Evolutionary conservation across 2,797 vertebrate species (phyloP).

Genomic region (Cephalopachus bancanus): DNA sequence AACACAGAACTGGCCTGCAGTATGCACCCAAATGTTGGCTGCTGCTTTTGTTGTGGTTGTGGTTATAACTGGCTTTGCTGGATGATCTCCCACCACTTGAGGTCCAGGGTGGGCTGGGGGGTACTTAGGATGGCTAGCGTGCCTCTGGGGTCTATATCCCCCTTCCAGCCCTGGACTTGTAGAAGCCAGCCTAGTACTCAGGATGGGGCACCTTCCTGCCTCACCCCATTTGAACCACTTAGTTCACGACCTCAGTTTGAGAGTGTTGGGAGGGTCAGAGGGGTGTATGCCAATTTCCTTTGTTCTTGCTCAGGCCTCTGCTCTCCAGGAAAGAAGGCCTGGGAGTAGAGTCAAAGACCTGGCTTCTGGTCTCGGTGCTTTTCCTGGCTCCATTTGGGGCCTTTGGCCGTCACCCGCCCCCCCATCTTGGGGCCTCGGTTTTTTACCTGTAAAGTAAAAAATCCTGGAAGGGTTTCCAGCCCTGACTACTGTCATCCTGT

Average conservation of each 20-base stretch:
- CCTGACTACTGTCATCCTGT: not conserved
- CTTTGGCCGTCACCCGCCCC: not conserved
- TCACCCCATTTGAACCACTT: not conserved
- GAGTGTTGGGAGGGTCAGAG: not conserved
- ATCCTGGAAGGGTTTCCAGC: not conserved
- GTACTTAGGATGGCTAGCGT: not conserved
- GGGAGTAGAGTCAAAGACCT: not conserved
- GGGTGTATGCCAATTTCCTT: not conserved
- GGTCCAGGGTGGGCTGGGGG: no score
- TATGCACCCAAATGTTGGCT: not conserved
- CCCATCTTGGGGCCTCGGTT: not conserved
- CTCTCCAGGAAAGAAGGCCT: not conserved
- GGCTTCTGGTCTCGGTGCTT: not conserved
- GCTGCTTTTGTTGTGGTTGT: not conserved
- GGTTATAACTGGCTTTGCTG: not conserved
- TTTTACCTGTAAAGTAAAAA: slow-evolving; percentile 16
- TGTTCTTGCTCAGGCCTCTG: not conserved
- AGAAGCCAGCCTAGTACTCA: not conserved
- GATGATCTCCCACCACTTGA: no score
- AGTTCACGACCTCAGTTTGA: not conserved
- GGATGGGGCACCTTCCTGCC: not conserved
- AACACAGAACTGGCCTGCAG: not conserved
- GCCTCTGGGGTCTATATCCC: not conserved
- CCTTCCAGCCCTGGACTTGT: not conserved
- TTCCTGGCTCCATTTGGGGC: not conserved